Conservation (phyloP, 2,113 vertebrate genomes). For the Syngnathoides biaculeatus region DNA sequence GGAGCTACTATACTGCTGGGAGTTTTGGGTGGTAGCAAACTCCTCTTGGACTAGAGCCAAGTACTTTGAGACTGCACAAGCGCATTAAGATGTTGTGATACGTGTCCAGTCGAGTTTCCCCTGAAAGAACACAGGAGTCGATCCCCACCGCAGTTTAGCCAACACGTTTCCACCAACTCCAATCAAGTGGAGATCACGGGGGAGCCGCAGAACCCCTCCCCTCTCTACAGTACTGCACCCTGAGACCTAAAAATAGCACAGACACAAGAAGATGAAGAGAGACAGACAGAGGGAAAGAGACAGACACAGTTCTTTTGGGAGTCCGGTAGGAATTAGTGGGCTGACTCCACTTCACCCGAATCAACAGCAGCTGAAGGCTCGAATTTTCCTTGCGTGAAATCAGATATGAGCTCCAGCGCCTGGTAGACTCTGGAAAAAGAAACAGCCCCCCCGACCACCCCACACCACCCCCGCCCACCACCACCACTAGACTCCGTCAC, state of each 20-base stretch:
- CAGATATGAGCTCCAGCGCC: conserved; percentile 62
- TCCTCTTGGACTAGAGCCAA: conserved; percentile 47
- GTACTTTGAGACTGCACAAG: conserved; percentile 54
- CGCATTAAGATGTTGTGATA: conserved; percentile 74
- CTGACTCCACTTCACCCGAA: conserved; percentile 68
- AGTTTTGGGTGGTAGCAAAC: conserved; percentile 29
- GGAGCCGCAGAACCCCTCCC: conserved; percentile 30
- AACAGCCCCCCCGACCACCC: conserved; percentile 54
- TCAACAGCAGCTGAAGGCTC: conserved; percentile 69
- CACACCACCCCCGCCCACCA: conserved; percentile 37
- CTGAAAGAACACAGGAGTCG: conserved; percentile 62
- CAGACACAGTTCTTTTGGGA: conserved; percentile 45
- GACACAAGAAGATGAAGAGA: conserved; percentile 37
- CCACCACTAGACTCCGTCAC: conserved; percentile 48
- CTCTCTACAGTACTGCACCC: conserved; percentile 24
- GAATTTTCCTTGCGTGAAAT: conserved; percentile 70
- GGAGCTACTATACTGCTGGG: conserved; percentile 58
- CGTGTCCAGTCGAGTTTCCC: conserved; percentile 65
- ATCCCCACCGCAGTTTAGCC: conserved; percentile 62
- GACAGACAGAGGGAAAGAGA: conserved; percentile 14
- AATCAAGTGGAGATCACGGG: conserved; percentile 55
- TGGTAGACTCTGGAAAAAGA: conserved; percentile 73
- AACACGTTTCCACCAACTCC: conserved; percentile 62
- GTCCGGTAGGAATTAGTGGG: conserved; percentile 67
- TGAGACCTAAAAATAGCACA: conserved; percentile 60